Base-by-base conservation (phyloP, 2,888 invertebrate species). In the Eulithis prunata region DNA sequence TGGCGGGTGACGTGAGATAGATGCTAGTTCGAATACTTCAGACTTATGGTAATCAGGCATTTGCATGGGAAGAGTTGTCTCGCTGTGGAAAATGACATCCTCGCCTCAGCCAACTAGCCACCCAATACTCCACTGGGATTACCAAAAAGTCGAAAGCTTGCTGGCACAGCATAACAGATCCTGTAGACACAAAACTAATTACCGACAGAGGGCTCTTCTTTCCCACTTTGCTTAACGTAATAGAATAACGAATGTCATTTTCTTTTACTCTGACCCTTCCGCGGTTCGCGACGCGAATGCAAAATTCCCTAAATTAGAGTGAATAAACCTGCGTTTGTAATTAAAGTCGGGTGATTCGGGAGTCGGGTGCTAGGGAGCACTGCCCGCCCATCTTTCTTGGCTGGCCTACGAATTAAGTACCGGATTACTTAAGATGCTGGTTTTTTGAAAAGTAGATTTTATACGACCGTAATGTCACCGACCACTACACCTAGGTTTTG, bases 201-300 rank as follows among this genome's bases (percentile, higher is more conserved):
- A 90, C 84, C 77, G 79, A 75, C 75, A 77, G 78, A 80, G 81
- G 81, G 82, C 83, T 84, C 84, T 84, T 83, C 87, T 86, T 83
- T 82, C 78, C 87, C 88, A 84, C 86, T 88, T 90, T 88, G 86
- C 87, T 85, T 82, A 81, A 82, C 86, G 86, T 91, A 92, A 91
- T 91, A 91, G 89, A 92, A 92, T 93, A 92, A 92, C 88, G 87
- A 90, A 92, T 93, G 91, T 91, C 92, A 91, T 92, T 93, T 92
- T 92, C 92, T 92, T 91, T 91, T 83, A 77, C 56, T 60, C 87
- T 89, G 91, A 92, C 91, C 93, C 92, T 92, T 90, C 87, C 90
- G 91, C 84, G 91, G 91, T 90, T 90, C 91, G 87, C 91, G 90
- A 84, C 81, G 83, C 84, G 92, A 91, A 92, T 93, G 90, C 89